Percentiles rank a stretch among this genome's conserved stretches.
phyloP scores from a whole-genome alignment of 2,797 vertebrate genomes.

The Rhinogobio ventralis region DNA sequence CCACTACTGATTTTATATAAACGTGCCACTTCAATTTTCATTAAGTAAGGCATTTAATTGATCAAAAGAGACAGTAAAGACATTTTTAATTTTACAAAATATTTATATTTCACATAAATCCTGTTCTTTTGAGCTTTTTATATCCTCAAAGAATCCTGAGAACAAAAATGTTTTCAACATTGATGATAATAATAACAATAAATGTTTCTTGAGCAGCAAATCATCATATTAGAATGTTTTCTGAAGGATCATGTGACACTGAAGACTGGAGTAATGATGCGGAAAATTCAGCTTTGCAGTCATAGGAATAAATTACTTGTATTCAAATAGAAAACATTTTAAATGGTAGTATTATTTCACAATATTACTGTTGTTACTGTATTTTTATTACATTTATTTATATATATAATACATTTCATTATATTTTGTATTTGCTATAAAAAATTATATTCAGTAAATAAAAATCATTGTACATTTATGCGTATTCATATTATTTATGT shows the following conservation, averaged over 20 bases:
- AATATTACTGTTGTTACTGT: not conserved
- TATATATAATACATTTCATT: not conserved
- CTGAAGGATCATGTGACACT: not conserved
- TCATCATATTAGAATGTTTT: too few relatives aligned
- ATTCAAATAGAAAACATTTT: not conserved
- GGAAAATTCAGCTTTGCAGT: not conserved
- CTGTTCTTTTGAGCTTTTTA: not conserved
- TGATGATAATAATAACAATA: not conserved
- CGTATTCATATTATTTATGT: not conserved
- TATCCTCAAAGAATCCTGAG: not conserved
- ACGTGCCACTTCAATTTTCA: not conserved
- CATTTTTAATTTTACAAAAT: not conserved
- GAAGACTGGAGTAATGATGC: not conserved
- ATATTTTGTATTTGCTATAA: not conserved
- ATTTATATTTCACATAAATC: not conserved
- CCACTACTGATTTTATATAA: not conserved
- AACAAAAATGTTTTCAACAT: not conserved
- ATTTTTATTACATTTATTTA: too few relatives aligned
- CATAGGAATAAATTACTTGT: too few relatives aligned
- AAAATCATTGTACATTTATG: not conserved
- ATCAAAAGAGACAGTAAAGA: not conserved
- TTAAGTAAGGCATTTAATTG: not conserved
- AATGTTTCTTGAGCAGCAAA: too few relatives aligned
- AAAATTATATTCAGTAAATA: not conserved
- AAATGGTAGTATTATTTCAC: not conserved